Conservation (phyloP, 2,888 invertebrate genomes). For the Trachelus iudaicus region DNA sequence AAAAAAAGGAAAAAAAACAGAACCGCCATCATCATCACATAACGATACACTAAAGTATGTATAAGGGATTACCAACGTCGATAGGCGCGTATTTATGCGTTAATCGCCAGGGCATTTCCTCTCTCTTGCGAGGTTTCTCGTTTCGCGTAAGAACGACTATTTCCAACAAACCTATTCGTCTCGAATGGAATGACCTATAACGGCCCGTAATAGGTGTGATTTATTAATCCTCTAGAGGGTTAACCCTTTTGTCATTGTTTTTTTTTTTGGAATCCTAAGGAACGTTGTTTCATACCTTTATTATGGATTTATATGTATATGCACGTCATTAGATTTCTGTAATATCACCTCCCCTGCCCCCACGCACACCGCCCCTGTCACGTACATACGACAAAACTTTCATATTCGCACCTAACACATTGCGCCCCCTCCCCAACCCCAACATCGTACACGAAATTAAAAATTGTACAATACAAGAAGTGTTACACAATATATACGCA, state of each 20-base stretch:
- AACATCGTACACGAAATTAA: neutral
- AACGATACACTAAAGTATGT: neutral
- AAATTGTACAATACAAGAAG: neutral
- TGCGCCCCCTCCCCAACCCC: no score
- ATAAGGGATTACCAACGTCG: neutral
- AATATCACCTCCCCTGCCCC: neutral
- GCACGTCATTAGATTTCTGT: conserved; percentile 9
- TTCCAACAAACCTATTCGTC: neutral
- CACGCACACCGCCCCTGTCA: neutral
- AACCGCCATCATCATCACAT: neutral
- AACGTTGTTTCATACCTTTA: neutral
- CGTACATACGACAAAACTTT: neutral
- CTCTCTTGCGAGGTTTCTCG: neutral
- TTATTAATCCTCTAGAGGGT: neutral
- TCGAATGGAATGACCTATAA: neutral
- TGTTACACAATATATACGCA: neutral
- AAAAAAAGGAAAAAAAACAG: conserved; percentile 7
- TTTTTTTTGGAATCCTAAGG: neutral
- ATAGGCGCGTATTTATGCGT: neutral
- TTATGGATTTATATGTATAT: conserved; percentile 7
- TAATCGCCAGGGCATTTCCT: neutral
- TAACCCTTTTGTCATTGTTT: neutral
- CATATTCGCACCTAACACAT: neutral
- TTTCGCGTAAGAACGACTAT: neutral
- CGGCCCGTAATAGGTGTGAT: neutral